Conservation (phyloP, 2,113 vertebrate species). For the Podiceps cristatus region DNA sequence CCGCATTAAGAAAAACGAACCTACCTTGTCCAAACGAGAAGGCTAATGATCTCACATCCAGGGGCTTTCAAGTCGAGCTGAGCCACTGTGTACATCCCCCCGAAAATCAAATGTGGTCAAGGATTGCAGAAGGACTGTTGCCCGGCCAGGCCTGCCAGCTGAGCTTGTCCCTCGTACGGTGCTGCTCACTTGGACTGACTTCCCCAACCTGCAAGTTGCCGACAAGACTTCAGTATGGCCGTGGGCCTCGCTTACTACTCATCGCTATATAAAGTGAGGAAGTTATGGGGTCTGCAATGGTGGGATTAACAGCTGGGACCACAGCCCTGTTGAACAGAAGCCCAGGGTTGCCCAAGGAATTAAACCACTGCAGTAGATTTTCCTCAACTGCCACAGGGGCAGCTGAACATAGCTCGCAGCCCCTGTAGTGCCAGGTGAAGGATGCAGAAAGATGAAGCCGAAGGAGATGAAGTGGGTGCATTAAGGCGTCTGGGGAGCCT, state of each 20-base stretch:
- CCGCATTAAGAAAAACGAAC: neutral
- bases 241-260: neutral
- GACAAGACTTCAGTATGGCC: neutral
- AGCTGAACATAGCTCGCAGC: neutral
- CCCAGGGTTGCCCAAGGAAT: neutral
- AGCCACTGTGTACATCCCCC: neutral
- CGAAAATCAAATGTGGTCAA: neutral
- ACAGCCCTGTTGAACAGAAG: neutral
- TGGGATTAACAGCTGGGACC: neutral
- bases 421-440: neutral
- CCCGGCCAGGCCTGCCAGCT: rapidly evolving
- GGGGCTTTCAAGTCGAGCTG: neutral
- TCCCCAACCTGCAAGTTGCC: neutral
- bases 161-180: neutral
- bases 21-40: neutral
- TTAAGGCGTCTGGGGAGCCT: neutral
- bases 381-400: neutral
- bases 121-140: neutral
- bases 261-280: neutral
- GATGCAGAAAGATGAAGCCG: neutral
- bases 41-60: neutral
- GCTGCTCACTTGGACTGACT: neutral
- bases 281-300: neutral
- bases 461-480: neutral
- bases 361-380: neutral